Evolutionary conservation across 2,797 vertebrate genomes (phyloP).

Genomic region (Microctenopoma lineatum): DNA sequence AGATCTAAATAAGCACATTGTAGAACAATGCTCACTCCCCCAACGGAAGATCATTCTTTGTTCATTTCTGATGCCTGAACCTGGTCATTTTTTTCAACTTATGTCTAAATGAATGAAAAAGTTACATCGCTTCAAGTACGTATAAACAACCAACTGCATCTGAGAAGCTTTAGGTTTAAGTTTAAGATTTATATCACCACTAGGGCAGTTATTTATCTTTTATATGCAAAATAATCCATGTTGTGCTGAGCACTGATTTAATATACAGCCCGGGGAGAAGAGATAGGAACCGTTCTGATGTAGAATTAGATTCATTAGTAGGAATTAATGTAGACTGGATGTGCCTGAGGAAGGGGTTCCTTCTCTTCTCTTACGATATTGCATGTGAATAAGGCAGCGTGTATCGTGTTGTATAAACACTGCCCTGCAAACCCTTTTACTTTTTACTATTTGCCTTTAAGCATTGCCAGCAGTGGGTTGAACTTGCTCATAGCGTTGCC

Average conservation of each 20-base stretch:
- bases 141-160: background rate
- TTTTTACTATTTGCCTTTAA: slow-evolving; percentile 51
- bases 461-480: slow-evolving; percentile 30
- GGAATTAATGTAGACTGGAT: background rate
- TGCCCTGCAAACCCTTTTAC: slow-evolving; percentile 17
- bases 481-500: slow-evolving; percentile 27
- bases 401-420: slow-evolving; percentile 50
- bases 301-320: background rate
- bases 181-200: background rate
- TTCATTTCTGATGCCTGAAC: background rate
- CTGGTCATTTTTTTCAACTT: background rate
- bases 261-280: background rate
- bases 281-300: background rate
- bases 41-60: background rate
- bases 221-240: background rate
- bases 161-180: background rate
- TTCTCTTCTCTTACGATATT: slow-evolving; percentile 33
- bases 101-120: background rate
- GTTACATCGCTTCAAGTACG: background rate
- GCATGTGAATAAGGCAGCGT: slow-evolving; percentile 23
- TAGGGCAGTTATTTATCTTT: too few species aligned
- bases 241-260: background rate
- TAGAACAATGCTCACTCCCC: background rate
- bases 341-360: slow-evolving; percentile 5
- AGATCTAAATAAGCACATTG: background rate